A percentile compares a stretch with the other conserved stretches of the same genome.
Conservation (phyloP, 2,113 vertebrate genomes). For the Hippoglossus stenolepis region DNA sequence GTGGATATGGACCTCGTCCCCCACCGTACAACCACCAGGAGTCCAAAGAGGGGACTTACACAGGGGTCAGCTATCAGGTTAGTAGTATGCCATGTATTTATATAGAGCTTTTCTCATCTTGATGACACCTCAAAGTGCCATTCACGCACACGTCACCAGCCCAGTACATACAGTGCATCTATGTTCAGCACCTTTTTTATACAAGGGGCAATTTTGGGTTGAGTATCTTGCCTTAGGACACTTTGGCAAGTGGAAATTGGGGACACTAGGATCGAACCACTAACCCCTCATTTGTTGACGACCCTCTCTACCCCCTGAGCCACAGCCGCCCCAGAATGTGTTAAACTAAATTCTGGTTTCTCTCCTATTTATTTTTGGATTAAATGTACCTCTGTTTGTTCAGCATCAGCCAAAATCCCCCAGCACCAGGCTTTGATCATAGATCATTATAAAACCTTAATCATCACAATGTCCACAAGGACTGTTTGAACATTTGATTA, state of each 20-base stretch:
- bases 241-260: too few species aligned
- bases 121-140: too few species aligned
- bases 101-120: too few species aligned
- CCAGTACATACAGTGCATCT: too few species aligned
- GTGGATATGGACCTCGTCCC: constrained; percentile 26
- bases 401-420: constrained; percentile 6
- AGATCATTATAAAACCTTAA: constrained; percentile 10
- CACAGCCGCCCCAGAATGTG: not conserved
- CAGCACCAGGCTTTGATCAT: constrained; percentile 19
- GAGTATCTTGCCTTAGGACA: too few species aligned
- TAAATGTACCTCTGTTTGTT: not conserved
- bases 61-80: constrained; percentile 61
- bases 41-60: constrained; percentile 4
- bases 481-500: constrained; percentile 5
- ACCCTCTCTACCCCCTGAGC: too few species aligned
- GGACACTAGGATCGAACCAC: too few species aligned
- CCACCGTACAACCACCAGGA: constrained; percentile 60
- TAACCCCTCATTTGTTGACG: too few species aligned
- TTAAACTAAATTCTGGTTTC: not conserved
- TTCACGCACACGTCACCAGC: too few species aligned
- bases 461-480: not conserved
- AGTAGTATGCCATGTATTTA: not conserved
- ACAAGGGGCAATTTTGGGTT: too few species aligned
- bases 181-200: too few species aligned
- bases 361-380: not conserved